Conservation (phyloP, 2,797 vertebrate species). For the Hylomyscus alleni region DNA sequence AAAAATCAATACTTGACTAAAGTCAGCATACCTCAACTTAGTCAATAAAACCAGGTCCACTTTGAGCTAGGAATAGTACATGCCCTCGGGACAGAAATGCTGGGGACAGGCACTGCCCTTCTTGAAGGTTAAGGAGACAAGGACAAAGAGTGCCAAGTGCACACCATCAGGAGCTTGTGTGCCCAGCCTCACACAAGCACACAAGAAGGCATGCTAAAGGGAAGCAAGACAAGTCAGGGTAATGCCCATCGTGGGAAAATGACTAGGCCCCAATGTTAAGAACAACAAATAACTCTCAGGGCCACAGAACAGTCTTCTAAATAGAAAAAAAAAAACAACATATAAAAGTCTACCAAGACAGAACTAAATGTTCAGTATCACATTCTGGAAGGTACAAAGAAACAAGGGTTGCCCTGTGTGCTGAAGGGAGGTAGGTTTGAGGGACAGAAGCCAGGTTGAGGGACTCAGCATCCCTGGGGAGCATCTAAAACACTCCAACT, state of each 20-base stretch:
- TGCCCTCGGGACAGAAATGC: neutral
- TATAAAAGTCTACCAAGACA: neutral
- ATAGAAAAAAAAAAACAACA: neutral
- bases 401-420: no score
- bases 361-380: neutral
- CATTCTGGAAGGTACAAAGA: neutral
- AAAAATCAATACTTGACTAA: conserved; percentile 52
- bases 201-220: neutral
- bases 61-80: neutral
- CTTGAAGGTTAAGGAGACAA: neutral
- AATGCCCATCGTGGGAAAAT: neutral
- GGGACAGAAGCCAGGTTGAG: neutral
- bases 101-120: neutral
- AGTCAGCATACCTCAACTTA: conserved; percentile 49
- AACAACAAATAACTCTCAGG: neutral
- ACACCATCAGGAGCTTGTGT: neutral
- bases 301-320: neutral
- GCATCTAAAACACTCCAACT: no score
- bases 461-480: neutral
- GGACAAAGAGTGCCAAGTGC: neutral
- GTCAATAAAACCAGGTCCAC: conserved; percentile 17
- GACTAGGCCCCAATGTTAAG: neutral
- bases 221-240: no score
- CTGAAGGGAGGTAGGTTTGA: neutral
- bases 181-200: rapidly evolving